These are phyloP conservation scores for Tychaedon coryphoeus DNA, from an alignment of 2,113 vertebrate species.

Conservation along the genomic window DNA sequence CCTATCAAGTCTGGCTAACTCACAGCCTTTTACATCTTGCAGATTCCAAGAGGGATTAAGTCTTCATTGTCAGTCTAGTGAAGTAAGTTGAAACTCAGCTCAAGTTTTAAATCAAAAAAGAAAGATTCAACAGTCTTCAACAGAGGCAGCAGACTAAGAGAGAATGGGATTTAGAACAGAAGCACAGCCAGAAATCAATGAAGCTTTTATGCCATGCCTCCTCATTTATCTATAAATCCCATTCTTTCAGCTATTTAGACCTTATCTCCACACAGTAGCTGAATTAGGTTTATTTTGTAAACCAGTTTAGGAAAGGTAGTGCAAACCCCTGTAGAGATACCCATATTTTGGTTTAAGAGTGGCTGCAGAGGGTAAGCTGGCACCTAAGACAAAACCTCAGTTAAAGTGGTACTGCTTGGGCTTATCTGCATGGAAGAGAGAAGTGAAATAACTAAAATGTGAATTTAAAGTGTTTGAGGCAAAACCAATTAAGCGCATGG, in stretches of 20 bases:
- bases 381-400: slow-evolving; percentile 10
- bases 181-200: slow-evolving; percentile 43
- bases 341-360: not conserved
- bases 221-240: slow-evolving; percentile 35
- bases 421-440: not conserved
- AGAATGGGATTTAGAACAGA: slow-evolving; percentile 52
- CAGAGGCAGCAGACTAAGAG: not conserved
- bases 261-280: slow-evolving; percentile 12
- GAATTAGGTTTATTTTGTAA: slow-evolving; percentile 52
- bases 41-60: slow-evolving; percentile 62
- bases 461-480: slow-evolving; percentile 10
- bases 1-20: not conserved
- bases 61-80: slow-evolving; percentile 44
- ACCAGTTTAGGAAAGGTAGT: slow-evolving; percentile 36
- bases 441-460: not conserved
- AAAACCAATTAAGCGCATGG: not conserved
- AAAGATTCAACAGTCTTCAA: slow-evolving; percentile 2
- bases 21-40: slow-evolving; percentile 8
- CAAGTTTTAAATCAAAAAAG: slow-evolving; percentile 44
- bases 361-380: not conserved
- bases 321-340: not conserved
- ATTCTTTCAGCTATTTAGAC: slow-evolving; percentile 39
- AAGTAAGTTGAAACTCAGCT: slow-evolving; percentile 54
- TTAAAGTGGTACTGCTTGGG: not conserved
- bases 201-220: slow-evolving; percentile 18